Evolutionary conservation across 2,888 invertebrate species (phyloP).

Genomic region (Pristionchus mayeri): DNA sequence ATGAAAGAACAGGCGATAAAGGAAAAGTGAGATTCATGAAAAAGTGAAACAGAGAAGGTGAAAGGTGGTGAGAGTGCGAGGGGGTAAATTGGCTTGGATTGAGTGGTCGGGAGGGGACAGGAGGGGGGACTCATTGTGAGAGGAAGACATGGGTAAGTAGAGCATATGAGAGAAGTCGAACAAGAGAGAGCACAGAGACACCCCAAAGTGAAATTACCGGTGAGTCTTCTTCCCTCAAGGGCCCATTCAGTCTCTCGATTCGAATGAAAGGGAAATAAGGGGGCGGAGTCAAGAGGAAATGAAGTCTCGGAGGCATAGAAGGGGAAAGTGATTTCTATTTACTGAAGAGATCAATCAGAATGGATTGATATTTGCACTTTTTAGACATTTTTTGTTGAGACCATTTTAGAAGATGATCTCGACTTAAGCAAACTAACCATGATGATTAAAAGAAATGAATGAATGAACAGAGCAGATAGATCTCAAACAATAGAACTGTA

Average conservation of each 20-base stretch:
- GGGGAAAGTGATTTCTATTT: conserved; percentile 30
- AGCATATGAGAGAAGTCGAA: conserved; percentile 24
- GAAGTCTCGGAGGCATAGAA: background rate
- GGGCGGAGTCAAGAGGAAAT: background rate
- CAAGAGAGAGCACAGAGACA: background rate
- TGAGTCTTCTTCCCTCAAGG: background rate
- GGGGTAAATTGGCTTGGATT: conserved; percentile 7
- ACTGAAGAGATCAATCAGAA: too few relatives aligned
- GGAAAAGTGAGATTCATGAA: background rate
- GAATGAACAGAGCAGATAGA: too few relatives aligned
- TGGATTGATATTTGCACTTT: too few relatives aligned
- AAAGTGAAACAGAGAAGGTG: conserved; percentile 18
- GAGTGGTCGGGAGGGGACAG: background rate
- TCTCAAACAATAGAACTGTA: background rate
- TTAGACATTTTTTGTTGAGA: too few relatives aligned
- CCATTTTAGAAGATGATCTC: background rate
- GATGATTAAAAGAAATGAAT: background rate
- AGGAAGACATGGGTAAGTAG: conserved; percentile 43
- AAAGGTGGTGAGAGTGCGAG: conserved; percentile 37
- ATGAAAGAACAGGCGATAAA: background rate
- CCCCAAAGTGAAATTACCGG: conserved; percentile 22
- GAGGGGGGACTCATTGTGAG: background rate
- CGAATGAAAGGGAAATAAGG: conserved; percentile 23
- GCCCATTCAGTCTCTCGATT: background rate
- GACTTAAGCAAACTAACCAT: background rate